Base-by-base conservation (phyloP, 2,888 invertebrate genomes). In the Cephus nigrinus region DNA sequence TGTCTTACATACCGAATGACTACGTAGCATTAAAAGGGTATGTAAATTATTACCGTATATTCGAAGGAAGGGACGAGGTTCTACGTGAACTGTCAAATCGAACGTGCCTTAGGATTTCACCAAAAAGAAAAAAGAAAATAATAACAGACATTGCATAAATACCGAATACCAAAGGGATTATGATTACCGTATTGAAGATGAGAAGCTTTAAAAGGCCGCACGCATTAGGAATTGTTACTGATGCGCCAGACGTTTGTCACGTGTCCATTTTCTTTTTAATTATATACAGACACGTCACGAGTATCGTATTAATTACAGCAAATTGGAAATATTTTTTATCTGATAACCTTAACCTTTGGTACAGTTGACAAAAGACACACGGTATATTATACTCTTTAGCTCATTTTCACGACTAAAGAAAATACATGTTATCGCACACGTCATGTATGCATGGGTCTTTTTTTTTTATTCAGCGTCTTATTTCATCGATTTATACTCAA, bases 81-180 rank as follows among this genome's bases (percentile, higher is more conserved):
- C 55, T 9, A 55, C 55, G 55, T 9, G 55, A 55, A 55, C 23
- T 23, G 55, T 55, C 23, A 55, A 23, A 23, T 55, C 55, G 23
- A 55, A 55, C 23, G 55, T 55, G 55, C 55, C 55, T 55, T 55
- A 23, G 55, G 55, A 55, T 55, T 55, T 55, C 23, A 23, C 23
- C 23, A 15, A 23, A 55, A 23, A 40, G 5, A 55, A 55, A 55
- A 55, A 55, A 23, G 15, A 23, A 9, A 23, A 55, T 15, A 9
- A 55, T 55, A 55, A 55, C 55, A 9, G 55, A 55, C 78, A 76
- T 76, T 78, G 78, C 78, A 79, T 80, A 75, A 78, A 77, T 81
- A 76, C 80, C 80, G 76, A 75, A 80, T 81, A 81, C 81, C 82
- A 82, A 82, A 82, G 81, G 82, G 81, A 80, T 80, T 75, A 76